Evolutionary conservation across 2,797 vertebrate species (phyloP).

Genomic region (Heterohyrax brucei): DNA sequence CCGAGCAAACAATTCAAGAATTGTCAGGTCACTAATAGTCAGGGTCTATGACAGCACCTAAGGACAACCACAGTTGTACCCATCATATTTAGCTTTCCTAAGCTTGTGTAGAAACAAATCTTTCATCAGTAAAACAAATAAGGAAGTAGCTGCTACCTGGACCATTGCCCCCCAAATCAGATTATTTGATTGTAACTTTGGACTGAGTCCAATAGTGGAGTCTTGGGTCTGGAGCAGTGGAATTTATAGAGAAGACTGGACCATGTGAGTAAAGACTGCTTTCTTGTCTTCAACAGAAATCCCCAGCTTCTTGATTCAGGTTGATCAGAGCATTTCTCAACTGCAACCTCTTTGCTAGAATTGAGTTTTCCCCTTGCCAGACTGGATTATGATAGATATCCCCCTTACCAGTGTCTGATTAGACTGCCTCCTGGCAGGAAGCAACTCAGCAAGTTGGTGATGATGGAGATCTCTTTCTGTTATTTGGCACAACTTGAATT

Average conservation of each 20-base stretch:
- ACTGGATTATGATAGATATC: conserved; percentile 50
- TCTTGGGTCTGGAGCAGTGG: background rate
- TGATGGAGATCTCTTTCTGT: background rate
- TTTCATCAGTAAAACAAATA: background rate
- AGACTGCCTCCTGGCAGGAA: conserved; percentile 3
- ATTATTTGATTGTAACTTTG: background rate
- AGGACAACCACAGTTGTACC: too few species aligned
- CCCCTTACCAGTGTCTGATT: background rate
- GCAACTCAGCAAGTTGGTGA: background rate
- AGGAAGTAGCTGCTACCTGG: background rate
- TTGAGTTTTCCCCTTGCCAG: background rate
- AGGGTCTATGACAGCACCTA: too few species aligned
- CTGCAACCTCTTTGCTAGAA: background rate
- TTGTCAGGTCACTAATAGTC: too few species aligned
- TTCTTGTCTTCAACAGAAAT: background rate
- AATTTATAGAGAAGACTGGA: background rate
- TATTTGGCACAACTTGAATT: conserved; percentile 43
- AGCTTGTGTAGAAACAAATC: background rate
- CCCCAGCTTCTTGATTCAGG: background rate
- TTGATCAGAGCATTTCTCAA: background rate
- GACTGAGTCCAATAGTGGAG: background rate
- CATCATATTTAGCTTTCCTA: background rate
- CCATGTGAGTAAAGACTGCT: background rate
- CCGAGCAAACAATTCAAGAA: too few species aligned
- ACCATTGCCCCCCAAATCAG: background rate